Percentiles rank a stretch among this genome's conserved stretches.
Conservation (phyloP, 2,888 invertebrate species). For the Melieria omissa region DNA sequence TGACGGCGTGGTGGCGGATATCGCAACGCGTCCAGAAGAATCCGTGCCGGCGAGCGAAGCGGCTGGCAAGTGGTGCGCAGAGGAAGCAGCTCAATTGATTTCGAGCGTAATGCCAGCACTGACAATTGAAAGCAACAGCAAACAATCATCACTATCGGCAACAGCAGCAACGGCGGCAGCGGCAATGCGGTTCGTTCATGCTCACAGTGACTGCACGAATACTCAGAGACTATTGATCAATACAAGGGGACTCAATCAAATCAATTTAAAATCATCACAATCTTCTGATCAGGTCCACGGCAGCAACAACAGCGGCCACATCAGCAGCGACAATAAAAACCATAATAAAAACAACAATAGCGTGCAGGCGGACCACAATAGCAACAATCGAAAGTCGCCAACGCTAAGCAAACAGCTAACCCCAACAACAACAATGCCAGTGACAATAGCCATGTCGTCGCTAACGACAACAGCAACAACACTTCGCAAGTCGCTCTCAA, state of each 20-base stretch:
- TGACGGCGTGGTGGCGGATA: no score
- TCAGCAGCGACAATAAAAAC: not conserved
- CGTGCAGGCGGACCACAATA: conserved; percentile 37
- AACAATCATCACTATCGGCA: not conserved
- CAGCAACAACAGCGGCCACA: conserved; percentile 40
- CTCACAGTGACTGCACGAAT: conserved; percentile 17
- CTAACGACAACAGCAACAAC: conserved; percentile 31
- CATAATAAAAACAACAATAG: conserved; percentile 44
- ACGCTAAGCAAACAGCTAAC: conserved; percentile 22
- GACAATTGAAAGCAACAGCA: not conserved
- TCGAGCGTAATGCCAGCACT: not conserved
- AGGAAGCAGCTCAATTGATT: conserved; percentile 18
- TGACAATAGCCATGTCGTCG: conserved; percentile 37
- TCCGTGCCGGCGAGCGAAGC: not conserved
- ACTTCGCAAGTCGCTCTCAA: conserved; percentile 43
- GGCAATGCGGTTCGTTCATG: conserved; percentile 19
- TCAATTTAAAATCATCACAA: conserved; percentile 44
- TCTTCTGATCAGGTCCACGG: conserved; percentile 32
- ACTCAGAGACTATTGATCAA: conserved; percentile 36
- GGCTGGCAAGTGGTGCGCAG: not conserved
- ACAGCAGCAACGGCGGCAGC: not conserved
- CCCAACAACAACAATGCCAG: conserved; percentile 30
- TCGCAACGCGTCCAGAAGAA: no score
- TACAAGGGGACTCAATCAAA: conserved; percentile 45
- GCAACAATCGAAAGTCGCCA: conserved; percentile 35